phyloP scores from a whole-genome alignment of 2,888 invertebrate genomes.

The Polydrusus pterygomalis region DNA sequence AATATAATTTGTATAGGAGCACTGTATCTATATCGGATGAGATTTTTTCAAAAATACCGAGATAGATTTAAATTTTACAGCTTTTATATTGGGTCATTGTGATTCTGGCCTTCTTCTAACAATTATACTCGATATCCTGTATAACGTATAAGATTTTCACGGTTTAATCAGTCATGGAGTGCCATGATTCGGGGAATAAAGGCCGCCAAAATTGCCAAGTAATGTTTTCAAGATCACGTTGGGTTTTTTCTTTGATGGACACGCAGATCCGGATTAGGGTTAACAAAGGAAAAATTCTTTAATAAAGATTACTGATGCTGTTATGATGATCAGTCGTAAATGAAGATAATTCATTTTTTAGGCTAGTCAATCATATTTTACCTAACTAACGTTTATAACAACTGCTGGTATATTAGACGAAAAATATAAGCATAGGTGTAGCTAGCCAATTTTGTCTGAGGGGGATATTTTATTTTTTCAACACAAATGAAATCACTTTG shows the following conservation, averaged over 20 bases:
- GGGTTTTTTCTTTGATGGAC: slow-evolving; percentile 36
- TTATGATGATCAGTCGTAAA: too few relatives aligned
- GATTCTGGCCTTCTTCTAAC: slow-evolving; percentile 54
- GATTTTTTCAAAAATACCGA: slow-evolving; percentile 40
- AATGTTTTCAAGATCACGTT: slow-evolving; percentile 44
- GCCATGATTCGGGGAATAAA: slow-evolving; percentile 47
- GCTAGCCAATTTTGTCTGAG: too few relatives aligned
- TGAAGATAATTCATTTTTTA: too few relatives aligned
- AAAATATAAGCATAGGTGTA: too few relatives aligned
- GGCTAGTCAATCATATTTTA: too few relatives aligned
- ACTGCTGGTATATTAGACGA: too few relatives aligned
- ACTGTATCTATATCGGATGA: slow-evolving; percentile 7
- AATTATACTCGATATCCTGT: slow-evolving; percentile 53
- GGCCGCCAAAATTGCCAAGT: slow-evolving; percentile 49
- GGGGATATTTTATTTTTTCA: too few relatives aligned
- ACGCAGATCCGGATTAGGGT: slow-evolving; percentile 23
- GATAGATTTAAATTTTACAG: slow-evolving; percentile 39
- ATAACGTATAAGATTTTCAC: slow-evolving; percentile 49
- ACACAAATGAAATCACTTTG: too few relatives aligned
- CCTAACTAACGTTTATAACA: too few relatives aligned
- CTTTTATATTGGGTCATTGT: slow-evolving; percentile 54
- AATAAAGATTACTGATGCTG: not conserved
- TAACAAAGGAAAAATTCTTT: not conserved
- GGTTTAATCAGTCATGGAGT: slow-evolving; percentile 51
- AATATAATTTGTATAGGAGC: not conserved